Percentiles rank a stretch among this genome's conserved stretches.
Conservation (phyloP, 2,113 vertebrate genomes). For the Nyctibius bracteatus region DNA sequence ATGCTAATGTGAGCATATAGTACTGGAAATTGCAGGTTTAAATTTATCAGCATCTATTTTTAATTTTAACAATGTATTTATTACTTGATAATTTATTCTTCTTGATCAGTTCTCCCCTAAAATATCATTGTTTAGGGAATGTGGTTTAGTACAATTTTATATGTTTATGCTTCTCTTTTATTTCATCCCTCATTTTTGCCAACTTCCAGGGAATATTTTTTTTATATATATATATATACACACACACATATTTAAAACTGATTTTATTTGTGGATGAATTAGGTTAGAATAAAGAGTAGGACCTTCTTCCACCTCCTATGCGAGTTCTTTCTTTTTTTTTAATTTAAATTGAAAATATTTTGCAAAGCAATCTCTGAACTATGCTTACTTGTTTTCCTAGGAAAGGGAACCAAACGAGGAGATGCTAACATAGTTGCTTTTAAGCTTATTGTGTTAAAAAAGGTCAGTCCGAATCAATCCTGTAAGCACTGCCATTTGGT, state of each 20-base stretch:
- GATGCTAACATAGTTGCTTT: background rate
- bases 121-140: background rate
- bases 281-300: background rate
- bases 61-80: too few relatives aligned
- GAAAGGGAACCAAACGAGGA: background rate
- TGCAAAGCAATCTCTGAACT: background rate
- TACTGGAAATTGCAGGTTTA: constrained; percentile 6
- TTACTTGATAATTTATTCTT: too few relatives aligned
- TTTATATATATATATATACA: too few relatives aligned
- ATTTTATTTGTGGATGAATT: background rate
- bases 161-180: background rate
- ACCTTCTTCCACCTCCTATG: background rate
- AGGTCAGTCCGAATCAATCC: background rate
- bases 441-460: background rate
- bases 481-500: background rate
- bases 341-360: background rate
- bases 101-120: background rate
- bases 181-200: background rate
- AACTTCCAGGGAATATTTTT: background rate
- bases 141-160: background rate
- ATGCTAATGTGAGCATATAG: constrained; percentile 6
- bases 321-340: background rate
- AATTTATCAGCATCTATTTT: constrained; percentile 8
- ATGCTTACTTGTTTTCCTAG: background rate
- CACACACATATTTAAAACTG: background rate